Base-by-base conservation (phyloP, 2,113 vertebrate genomes). In the Salvelinus fontinalis region DNA sequence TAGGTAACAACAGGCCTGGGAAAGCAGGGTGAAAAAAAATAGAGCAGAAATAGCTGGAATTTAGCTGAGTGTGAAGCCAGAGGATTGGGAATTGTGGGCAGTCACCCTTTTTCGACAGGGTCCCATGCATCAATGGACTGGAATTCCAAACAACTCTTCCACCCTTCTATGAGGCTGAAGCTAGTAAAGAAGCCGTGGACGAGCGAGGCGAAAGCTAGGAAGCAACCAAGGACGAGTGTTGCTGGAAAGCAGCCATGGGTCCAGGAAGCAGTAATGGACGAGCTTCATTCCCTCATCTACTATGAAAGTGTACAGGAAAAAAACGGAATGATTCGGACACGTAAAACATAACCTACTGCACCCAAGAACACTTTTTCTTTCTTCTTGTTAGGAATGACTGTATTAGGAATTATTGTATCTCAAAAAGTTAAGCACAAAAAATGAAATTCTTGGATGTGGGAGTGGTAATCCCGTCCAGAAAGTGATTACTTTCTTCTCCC, bases 131-230 rank as follows among this genome's bases (percentile, higher is more conserved):
- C 68, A 48, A n/a, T 44, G 68, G 22, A 3, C 44, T 70, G 68
- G 34, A 70, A 70, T 70, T 70, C 68, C 68, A 70, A 70, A 70
- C 68, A 70, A 49, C 68, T 26, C 24, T 49, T 49, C 68, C 31
- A 9, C 68, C 68, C 44, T 49, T 11, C n/a, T 26, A 1, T 70
- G 44, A 22, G 68, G 11, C 44, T 49, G 68, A 22, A 49, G 12
- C 66, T 34, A 51, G 9, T 9, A 14, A 14, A 51, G 49, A 51
- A 11, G 14, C 29, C 39, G 7, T 39, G 8, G 39, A 39, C 8
- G 39, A 39, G 39, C 9, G 39, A 11, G 39, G 39, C 9, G 8
- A 8, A 44, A 44, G 39, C 39, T 44, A 44, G 39, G 39, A 11
- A 44, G 39, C 8, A 44, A 8, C 34, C 34, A 8, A 2, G 39